Evolutionary conservation across 2,888 invertebrate genomes (phyloP).

Genomic region (Cephus spinipes): DNA sequence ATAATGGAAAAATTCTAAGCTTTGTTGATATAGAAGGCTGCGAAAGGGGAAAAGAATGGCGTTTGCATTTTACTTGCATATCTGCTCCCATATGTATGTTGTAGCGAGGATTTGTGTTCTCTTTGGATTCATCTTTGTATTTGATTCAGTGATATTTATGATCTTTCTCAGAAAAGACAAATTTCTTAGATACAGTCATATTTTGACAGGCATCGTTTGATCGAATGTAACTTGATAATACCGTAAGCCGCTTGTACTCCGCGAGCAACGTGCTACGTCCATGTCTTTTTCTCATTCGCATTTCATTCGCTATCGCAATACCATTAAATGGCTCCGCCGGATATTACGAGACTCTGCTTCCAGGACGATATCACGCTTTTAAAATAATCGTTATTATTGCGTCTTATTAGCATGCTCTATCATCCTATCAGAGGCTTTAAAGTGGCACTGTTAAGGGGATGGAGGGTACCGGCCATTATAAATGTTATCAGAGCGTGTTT

Average conservation of each 20-base stretch:
- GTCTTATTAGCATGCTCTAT: conserved; percentile 59
- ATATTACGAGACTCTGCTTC: conserved; percentile 6
- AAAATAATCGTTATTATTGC: conserved; percentile 57
- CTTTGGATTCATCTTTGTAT: background rate
- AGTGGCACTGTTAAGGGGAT: conserved; percentile 41
- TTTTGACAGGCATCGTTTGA: background rate
- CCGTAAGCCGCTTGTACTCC: background rate
- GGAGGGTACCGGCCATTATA: conserved; percentile 50
- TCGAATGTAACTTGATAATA: background rate
- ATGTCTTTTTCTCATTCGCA: background rate
- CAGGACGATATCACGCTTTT: conserved; percentile 26
- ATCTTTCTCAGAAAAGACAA: background rate
- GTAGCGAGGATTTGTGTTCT: background rate
- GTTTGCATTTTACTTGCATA: background rate
- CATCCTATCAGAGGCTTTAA: conserved; percentile 54
- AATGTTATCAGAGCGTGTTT: conserved; percentile 54
- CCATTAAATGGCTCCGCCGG: background rate
- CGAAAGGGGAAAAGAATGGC: background rate
- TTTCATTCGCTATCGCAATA: background rate
- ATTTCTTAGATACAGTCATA: background rate
- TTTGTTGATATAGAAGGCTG: background rate
- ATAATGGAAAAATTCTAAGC: conserved; percentile 4
- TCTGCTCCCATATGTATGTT: background rate
- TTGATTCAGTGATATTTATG: background rate
- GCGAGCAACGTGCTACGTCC: background rate